Percentiles rank a stretch among this genome's conserved stretches.
Conservation (phyloP, 2,113 vertebrate genomes). For the Ciconia boyciana region DNA sequence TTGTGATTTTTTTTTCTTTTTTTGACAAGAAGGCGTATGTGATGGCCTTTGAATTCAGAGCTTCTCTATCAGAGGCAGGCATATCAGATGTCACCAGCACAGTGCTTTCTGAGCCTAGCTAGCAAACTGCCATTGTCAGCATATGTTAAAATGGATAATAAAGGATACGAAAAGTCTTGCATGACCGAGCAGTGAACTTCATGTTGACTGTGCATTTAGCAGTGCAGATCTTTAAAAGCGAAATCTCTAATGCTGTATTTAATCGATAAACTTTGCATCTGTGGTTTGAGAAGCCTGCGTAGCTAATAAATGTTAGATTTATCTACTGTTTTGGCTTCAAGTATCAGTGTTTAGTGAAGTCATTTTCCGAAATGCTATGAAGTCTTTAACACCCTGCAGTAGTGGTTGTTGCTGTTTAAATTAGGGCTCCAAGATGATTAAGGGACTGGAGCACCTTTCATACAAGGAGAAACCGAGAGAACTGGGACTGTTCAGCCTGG, state of each 20-base stretch:
- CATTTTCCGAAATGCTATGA: neutral
- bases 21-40: neutral
- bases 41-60: slow-evolving; percentile 31
- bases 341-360: neutral
- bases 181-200: slow-evolving; percentile 39
- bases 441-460: neutral
- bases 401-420: neutral
- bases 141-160: slow-evolving; percentile 35
- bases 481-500: neutral
- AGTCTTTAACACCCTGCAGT: neutral
- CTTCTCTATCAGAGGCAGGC: neutral
- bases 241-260: neutral
- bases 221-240: neutral
- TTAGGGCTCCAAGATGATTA: neutral
- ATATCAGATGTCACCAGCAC: slow-evolving; percentile 26
- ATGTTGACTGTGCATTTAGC: neutral
- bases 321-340: neutral
- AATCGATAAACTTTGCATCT: neutral
- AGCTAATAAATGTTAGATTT: neutral
- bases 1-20: neutral
- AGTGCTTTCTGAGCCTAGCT: slow-evolving; percentile 26
- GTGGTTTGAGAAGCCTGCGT: neutral
- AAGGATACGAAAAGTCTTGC: slow-evolving; percentile 40
- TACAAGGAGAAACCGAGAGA: neutral
- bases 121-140: slow-evolving; percentile 37